A percentile compares a stretch with the other conserved stretches of the same genome.
These are phyloP conservation scores for Mionectes macconnelli DNA, from an alignment of 2,113 vertebrate genomes.

Conservation along the genomic window DNA sequence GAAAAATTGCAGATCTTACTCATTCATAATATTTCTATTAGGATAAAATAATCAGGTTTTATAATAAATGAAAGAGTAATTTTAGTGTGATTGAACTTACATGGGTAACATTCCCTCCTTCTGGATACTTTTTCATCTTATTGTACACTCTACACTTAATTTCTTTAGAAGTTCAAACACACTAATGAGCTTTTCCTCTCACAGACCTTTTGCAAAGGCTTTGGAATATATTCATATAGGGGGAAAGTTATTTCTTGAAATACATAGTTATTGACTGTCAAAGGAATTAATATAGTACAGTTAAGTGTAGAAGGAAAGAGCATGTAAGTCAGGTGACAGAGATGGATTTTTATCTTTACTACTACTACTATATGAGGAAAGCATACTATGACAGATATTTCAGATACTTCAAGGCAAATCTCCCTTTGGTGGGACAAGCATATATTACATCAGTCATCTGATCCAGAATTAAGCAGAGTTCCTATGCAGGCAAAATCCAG, in stretches of 20 bases:
- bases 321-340: background rate
- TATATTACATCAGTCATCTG: background rate
- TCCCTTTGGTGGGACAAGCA: background rate
- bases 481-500: background rate
- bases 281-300: background rate
- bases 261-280: background rate
- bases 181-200: conserved; percentile 3
- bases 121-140: background rate
- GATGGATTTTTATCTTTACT: background rate
- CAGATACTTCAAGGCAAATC: background rate
- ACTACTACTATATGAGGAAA: background rate
- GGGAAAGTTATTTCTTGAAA: conserved; percentile 14
- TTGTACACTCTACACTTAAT: background rate
- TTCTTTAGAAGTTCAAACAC: background rate
- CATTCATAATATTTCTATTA: background rate
- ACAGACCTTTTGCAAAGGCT: background rate
- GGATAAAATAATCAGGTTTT: background rate
- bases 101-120: background rate
- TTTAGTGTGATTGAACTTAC: background rate
- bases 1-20: background rate
- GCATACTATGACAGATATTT: background rate
- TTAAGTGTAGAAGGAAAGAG: background rate
- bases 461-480: background rate
- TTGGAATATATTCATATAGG: background rate
- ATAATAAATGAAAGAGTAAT: background rate